phyloP scores from a whole-genome alignment of 2,113 vertebrate species.

The Corynorhinus townsendii region DNA sequence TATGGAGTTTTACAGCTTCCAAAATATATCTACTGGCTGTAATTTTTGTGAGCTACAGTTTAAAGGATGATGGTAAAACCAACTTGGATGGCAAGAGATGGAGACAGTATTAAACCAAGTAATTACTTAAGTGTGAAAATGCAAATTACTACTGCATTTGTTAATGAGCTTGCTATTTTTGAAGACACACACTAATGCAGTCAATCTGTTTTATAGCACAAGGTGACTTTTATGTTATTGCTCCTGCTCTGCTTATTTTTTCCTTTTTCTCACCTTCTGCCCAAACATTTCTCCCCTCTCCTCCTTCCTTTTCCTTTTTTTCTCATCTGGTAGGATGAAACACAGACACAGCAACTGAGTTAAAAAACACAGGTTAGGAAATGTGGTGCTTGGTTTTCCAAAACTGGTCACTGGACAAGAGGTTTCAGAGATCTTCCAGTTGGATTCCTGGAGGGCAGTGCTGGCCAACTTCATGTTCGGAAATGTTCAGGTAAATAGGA shows the following conservation, averaged over 20 bases:
- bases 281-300: neutral
- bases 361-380: neutral
- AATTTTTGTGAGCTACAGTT: neutral
- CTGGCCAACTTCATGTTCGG: neutral
- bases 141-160: conserved; percentile 34
- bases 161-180: conserved; percentile 57
- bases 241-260: neutral
- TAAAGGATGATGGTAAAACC: neutral
- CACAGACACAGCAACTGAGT: neutral
- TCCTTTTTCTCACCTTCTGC: neutral
- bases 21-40: neutral
- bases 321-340: neutral
- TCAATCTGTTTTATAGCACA: conserved; percentile 25
- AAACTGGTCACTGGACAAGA: neutral
- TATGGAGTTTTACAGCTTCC: conserved; percentile 28
- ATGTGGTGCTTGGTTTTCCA: neutral
- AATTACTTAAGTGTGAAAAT: conserved; percentile 26
- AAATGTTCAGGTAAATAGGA: neutral
- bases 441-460: neutral
- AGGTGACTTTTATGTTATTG: conserved; percentile 9
- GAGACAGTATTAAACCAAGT: neutral
- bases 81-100: conserved; percentile 21
- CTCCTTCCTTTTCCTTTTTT: neutral
- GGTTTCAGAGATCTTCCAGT: neutral
- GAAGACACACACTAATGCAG: conserved; percentile 2